Evolutionary conservation across 2,888 invertebrate genomes (phyloP).

Genomic region (Arrhopalites spinosus): DNA sequence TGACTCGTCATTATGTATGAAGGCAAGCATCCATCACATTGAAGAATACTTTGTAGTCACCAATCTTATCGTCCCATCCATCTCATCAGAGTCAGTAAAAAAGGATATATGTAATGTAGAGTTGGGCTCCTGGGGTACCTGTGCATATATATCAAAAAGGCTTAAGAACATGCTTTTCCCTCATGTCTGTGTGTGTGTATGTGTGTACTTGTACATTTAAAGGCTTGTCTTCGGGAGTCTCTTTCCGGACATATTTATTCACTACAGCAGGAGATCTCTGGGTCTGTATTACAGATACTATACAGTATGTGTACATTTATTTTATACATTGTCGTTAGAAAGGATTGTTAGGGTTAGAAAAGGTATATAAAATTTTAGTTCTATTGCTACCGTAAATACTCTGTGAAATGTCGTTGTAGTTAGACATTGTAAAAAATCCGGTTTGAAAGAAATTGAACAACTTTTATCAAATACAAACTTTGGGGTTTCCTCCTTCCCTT

Average conservation of each 20-base stretch:
- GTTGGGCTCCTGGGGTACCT: neutral
- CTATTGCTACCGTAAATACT: constrained; percentile 26
- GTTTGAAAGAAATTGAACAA: constrained; percentile 20
- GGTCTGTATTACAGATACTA: neutral
- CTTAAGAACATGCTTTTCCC: too few species aligned
- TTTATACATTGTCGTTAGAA: neutral
- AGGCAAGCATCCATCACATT: constrained; percentile 26
- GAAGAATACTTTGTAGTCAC: constrained; percentile 24
- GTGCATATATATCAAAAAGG: neutral
- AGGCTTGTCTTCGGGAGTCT: neutral
- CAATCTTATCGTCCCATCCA: constrained; percentile 32
- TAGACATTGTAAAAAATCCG: constrained; percentile 28
- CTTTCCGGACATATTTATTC: constrained; percentile 25
- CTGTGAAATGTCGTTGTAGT: constrained; percentile 8
- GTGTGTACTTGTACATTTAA: neutral
- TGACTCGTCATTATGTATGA: constrained; percentile 29
- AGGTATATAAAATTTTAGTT: constrained; percentile 19
- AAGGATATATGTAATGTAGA: neutral
- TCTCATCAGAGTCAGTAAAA: constrained; percentile 21
- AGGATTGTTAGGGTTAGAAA: neutral
- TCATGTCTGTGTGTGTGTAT: neutral
- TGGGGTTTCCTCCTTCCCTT: constrained; percentile 12
- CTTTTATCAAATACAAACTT: constrained; percentile 20
- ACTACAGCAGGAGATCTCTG: constrained; percentile 4
- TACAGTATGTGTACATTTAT: neutral